These are phyloP conservation scores for Epistrophe grossulariae DNA, from an alignment of 2,888 invertebrate genomes.

Conservation along the genomic window DNA sequence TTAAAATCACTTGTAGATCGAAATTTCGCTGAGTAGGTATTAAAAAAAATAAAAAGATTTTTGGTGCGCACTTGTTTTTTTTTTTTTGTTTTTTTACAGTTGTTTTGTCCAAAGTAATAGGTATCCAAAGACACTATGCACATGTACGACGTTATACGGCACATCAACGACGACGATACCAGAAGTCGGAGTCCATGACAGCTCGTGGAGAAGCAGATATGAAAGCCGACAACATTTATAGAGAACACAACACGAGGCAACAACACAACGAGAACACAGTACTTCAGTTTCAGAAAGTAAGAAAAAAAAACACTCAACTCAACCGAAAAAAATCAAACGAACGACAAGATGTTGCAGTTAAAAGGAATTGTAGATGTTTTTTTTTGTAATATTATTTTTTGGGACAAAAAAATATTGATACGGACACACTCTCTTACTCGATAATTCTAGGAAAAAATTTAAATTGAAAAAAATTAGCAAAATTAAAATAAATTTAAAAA, in stretches of 20 bases:
- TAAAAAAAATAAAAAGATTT: background rate
- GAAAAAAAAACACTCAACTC: slow-evolving; percentile 2
- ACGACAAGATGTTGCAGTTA: slow-evolving; percentile 10
- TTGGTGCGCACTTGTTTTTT: slow-evolving; percentile 22
- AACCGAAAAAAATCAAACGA: slow-evolving; percentile 13
- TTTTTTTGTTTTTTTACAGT: background rate
- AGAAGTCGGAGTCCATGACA: slow-evolving; percentile 5
- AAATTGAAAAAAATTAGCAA: background rate
- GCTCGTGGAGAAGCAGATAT: slow-evolving; percentile 18
- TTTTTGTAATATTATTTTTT: background rate
- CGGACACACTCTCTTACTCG: background rate
- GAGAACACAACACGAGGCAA: slow-evolving; percentile 20
- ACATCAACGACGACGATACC: background rate
- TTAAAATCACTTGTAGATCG: slow-evolving; percentile 6
- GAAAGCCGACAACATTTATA: slow-evolving; percentile 8
- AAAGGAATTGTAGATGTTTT: background rate
- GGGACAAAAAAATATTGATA: background rate
- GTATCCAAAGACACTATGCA: slow-evolving; percentile 19
- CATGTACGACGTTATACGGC: slow-evolving; percentile 13
- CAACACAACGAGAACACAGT: slow-evolving; percentile 15
- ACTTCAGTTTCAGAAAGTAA: background rate
- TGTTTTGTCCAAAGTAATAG: background rate
- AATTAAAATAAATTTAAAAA: background rate
- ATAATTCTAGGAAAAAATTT: background rate
- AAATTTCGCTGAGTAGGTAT: background rate